These are phyloP conservation scores for Lepidocyrtoides sp. DNA, from an alignment of 2,888 invertebrate species.

Conservation along the genomic window DNA sequence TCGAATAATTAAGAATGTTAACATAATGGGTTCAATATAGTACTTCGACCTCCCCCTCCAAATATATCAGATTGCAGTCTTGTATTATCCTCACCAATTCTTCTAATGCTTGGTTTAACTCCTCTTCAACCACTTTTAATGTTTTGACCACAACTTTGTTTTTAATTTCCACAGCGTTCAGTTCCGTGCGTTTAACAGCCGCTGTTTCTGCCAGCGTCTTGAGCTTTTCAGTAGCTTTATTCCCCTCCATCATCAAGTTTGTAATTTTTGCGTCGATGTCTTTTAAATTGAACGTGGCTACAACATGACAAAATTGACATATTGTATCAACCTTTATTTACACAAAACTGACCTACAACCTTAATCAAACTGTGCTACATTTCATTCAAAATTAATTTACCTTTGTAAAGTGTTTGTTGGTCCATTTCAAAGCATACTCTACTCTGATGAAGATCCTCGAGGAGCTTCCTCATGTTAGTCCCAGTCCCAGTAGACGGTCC, in stretches of 20 bases:
- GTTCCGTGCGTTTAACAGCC: slow-evolving; percentile 25
- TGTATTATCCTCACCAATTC: slow-evolving; percentile 56
- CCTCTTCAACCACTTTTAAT: slow-evolving; percentile 10
- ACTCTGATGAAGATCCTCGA: slow-evolving; percentile 53
- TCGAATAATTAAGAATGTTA: too few relatives aligned
- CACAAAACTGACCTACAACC: too few relatives aligned
- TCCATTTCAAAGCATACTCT: slow-evolving; percentile 15
- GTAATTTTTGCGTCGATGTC: slow-evolving; percentile 20
- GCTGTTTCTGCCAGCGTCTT: not conserved
- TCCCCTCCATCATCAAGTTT: not conserved
- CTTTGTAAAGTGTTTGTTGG: not conserved
- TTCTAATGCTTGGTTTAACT: slow-evolving; percentile 5
- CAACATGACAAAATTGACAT: too few relatives aligned
- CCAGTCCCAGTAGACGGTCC: not conserved
- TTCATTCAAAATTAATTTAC: not conserved
- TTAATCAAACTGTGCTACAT: too few relatives aligned
- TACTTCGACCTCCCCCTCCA: too few relatives aligned
- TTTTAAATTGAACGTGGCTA: too few relatives aligned
- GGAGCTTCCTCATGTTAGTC: slow-evolving; percentile 20
- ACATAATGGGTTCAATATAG: too few relatives aligned
- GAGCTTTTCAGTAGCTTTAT: slow-evolving; percentile 6
- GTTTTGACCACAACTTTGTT: slow-evolving; percentile 4
- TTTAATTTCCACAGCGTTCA: slow-evolving; percentile 21
- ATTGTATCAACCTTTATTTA: too few relatives aligned
- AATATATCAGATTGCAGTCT: too few relatives aligned